A percentile compares a stretch with the other conserved stretches of the same genome.
Conservation (phyloP, 2,113 vertebrate species). For the Lanius collurio region DNA sequence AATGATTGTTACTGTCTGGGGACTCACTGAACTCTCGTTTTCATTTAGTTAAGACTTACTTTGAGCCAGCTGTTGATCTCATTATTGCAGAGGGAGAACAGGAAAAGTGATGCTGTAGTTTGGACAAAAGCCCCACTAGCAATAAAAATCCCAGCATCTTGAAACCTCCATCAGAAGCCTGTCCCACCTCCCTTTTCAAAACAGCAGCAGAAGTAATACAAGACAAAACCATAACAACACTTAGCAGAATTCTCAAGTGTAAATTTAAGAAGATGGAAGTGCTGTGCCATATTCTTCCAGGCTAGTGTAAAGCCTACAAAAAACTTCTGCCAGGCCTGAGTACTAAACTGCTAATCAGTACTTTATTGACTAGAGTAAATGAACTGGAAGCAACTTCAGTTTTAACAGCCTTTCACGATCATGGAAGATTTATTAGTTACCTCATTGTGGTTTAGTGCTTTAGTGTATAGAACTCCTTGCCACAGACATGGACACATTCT, state of each 20-base stretch:
- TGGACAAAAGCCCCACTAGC: background rate
- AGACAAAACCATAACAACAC: background rate
- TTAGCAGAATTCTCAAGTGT: background rate
- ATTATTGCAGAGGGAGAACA: background rate
- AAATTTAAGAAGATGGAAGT: background rate
- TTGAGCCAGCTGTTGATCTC: constrained; percentile 10
- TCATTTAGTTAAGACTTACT: background rate
- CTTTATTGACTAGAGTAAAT: background rate
- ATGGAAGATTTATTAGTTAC: background rate
- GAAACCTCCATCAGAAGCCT: background rate
- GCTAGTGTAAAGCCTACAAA: background rate
- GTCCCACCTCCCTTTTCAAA: background rate
- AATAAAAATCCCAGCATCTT: background rate
- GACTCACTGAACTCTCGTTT: background rate
- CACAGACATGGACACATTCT: background rate
- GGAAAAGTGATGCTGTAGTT: background rate
- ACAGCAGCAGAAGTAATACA: background rate
- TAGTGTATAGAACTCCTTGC: background rate
- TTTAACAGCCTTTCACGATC: background rate
- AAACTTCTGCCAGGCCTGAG: background rate
- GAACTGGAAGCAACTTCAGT: background rate
- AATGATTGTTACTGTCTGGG: background rate
- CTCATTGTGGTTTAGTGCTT: background rate
- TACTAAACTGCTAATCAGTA: background rate
- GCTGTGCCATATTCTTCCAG: background rate